Conservation (phyloP, 2,888 invertebrate genomes). For the Orchesellides sinensis region DNA sequence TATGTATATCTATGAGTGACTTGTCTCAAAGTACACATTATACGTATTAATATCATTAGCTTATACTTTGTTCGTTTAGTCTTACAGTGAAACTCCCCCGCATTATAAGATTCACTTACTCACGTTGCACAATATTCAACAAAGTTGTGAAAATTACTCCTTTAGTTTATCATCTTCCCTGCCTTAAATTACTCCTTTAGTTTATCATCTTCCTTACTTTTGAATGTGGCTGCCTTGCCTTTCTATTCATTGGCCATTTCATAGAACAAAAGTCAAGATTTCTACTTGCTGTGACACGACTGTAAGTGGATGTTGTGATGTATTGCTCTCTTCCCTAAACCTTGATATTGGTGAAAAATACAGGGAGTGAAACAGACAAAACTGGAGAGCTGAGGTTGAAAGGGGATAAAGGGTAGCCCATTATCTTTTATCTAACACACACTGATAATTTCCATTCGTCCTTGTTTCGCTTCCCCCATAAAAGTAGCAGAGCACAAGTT, state of each 20-base stretch:
- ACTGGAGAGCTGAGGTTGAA: slow-evolving; percentile 21
- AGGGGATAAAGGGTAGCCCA: slow-evolving; percentile 69
- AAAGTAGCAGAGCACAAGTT: neutral
- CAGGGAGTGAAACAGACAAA: neutral
- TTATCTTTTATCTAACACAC: slow-evolving; percentile 71
- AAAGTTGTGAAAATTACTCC: slow-evolving; percentile 44
- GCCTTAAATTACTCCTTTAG: no score
- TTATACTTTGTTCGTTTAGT: no score
- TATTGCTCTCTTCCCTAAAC: neutral
- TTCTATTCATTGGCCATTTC: slow-evolving; percentile 33
- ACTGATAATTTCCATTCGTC: slow-evolving; percentile 65
- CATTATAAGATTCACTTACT: no score
- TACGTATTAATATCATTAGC: no score
- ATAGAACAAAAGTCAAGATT: neutral
- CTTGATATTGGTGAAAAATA: slow-evolving; percentile 31
- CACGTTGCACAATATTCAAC: no score
- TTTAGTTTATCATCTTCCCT: no score
- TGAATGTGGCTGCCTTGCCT: no score
- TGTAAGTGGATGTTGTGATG: neutral
- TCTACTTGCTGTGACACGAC: neutral
- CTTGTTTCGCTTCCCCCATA: neutral
- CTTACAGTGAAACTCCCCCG: no score
- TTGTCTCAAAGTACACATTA: no score
- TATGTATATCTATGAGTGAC: no score
- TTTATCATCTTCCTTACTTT: no score